Base-by-base conservation (phyloP, 2,888 invertebrate species). In the Hylaea fasciaria region DNA sequence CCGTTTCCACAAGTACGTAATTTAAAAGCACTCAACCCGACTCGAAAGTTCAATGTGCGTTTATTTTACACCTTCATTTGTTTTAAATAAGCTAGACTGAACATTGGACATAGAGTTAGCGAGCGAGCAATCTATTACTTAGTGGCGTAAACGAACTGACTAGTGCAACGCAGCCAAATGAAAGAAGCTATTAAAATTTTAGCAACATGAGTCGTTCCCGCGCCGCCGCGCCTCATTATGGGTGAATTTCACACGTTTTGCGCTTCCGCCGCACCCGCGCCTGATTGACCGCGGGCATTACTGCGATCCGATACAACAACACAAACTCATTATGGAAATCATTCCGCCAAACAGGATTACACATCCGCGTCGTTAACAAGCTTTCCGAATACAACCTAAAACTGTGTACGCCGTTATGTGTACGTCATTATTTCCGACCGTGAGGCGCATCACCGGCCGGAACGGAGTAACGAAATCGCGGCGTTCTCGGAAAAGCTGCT, bases 11-110 rank as follows among this genome's bases (percentile, higher is more conserved):
- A 41, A 51, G 41, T 32, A 8, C 50, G 16, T 43, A 51, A 51
- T 51, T 51, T 51, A 32, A 41, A 29, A 51, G 41, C 32, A 51
- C 50, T 51, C 22, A 13, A 32, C 50, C 32, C 28, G 29, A 51
- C 22, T 51, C 16, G 10, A 35, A 28, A 13, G 16, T 22, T 49
- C 49, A 9, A 40, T 35, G 50, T 40, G 40, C 14, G 12, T 5
- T 47, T 16, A 35, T 35, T 47, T 47, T 14, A 35, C 14, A 47
- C 14, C 22, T 44, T 22, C 35, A 35, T 47, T 35, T 35, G 47
- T 29, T 47, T 44, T 22, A 44, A 46, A 35, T 8, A 43, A 17
- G 11, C 12, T 16, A 2, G 32, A 28, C 10, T 32, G 7, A 46
- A 14, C 9, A 32, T n/a, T n/a, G 1, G 37, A n/a, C 12, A n/a